Percentiles rank a stretch among this genome's conserved stretches.
These are phyloP conservation scores for Strigamia maritima DNA, from an alignment of 2,888 invertebrate species.

Conservation along the genomic window DNA sequence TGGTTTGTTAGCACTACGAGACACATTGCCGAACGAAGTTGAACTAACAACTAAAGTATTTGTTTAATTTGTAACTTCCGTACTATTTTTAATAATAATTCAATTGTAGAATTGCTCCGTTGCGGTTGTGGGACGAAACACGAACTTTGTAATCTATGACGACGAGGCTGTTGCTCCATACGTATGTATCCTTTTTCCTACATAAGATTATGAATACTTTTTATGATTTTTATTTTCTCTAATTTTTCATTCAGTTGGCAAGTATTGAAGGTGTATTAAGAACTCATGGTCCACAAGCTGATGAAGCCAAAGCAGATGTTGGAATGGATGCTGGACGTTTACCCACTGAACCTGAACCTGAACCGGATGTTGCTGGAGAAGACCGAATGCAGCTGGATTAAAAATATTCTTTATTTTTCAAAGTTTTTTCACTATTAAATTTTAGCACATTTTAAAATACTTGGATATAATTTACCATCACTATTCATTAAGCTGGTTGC, in stretches of 20 bases:
- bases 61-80: too few species aligned
- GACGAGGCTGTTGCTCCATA: slow-evolving; percentile 67
- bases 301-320: slow-evolving; percentile 17
- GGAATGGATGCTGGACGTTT: slow-evolving; percentile 39
- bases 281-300: slow-evolving; percentile 37
- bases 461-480: too few species aligned
- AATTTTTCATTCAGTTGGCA: slow-evolving; percentile 34
- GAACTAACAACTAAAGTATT: slow-evolving; percentile 85
- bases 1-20: slow-evolving; percentile 86
- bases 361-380: slow-evolving; percentile 35
- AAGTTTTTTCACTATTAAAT: too few species aligned
- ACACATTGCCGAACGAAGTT: slow-evolving; percentile 92
- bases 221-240: too few species aligned
- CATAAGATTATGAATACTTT: too few species aligned
- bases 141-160: slow-evolving; percentile 72
- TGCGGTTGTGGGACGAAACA: slow-evolving; percentile 82
- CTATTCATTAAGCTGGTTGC: too few species aligned
- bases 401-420: too few species aligned
- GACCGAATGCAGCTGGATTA: slow-evolving; percentile 40
- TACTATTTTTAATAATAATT: too few species aligned
- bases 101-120: slow-evolving; percentile 78
- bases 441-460: too few species aligned
- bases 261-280: slow-evolving; percentile 43
- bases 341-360: slow-evolving; percentile 31
- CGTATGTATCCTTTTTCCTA: too few species aligned